Evolutionary conservation across 1,140 invertebrate genomes (phyloP).

Genomic region (Coelopa frigida): DNA sequence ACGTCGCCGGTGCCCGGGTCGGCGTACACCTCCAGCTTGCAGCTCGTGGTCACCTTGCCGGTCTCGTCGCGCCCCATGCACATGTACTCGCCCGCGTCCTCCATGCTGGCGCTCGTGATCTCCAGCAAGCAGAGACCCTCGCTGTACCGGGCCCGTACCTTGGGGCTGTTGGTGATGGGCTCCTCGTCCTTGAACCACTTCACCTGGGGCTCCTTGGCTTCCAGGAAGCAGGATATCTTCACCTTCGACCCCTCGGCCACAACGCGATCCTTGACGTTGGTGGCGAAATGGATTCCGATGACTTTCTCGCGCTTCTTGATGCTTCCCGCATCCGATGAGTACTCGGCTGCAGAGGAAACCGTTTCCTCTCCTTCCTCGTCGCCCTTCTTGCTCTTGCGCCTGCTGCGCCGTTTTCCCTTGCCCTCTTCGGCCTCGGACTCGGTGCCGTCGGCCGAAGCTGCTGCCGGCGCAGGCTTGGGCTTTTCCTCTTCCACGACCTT

Average conservation of each 20-base stretch:
- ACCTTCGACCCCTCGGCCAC: conserved; percentile 67
- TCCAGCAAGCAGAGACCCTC: conserved; percentile 58
- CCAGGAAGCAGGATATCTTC: conserved; percentile 76
- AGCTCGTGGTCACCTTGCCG: conserved; percentile 33
- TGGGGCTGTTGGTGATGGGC: conserved; percentile 38
- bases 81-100: conserved; percentile 57
- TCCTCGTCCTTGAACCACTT: conserved; percentile 69
- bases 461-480: conserved; percentile 16
- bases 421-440: conserved; percentile 19
- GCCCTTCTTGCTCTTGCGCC: conserved; percentile 20
- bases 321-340: conserved; percentile 32
- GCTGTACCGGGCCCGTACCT: conserved; percentile 50
- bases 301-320: conserved; percentile 40
- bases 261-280: conserved; percentile 61
- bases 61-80: conserved; percentile 55
- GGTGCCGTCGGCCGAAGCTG: conserved; percentile 1
- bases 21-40: conserved; percentile 34
- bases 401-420: conserved; percentile 24
- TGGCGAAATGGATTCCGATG: conserved; percentile 39
- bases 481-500: conserved; percentile 30
- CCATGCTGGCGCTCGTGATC: conserved; percentile 50
- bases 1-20: conserved; percentile 38
- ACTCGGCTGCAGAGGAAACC: conserved; percentile 28
- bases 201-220: conserved; percentile 66
- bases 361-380: conserved; percentile 26